Percentiles rank a stretch among this genome's conserved stretches.
These are phyloP conservation scores for Chondrilla cf. caribensis DNA, from an alignment of 37 sponge, comb jelly and placozoan species.

Conservation along the genomic window DNA sequence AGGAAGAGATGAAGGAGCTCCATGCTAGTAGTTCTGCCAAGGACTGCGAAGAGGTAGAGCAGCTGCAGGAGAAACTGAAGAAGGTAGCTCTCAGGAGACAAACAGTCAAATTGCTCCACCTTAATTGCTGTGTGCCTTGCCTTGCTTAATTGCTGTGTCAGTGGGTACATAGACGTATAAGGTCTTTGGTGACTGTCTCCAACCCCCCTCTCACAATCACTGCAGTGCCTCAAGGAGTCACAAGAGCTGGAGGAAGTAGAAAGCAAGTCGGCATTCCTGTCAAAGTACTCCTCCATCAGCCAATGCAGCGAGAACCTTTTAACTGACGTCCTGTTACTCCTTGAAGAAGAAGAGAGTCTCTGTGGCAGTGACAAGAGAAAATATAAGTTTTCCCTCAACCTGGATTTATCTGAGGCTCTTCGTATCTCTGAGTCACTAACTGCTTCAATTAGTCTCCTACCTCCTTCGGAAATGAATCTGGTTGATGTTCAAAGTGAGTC, in stretches of 20 bases:
- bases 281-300: constrained; percentile 17
- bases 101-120: neutral
- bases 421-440: too few relatives aligned
- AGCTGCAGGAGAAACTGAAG: neutral
- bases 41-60: neutral
- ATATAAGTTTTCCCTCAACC: too few relatives aligned
- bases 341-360: neutral
- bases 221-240: constrained; percentile 1
- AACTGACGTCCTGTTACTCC: neutral
- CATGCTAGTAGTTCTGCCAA: neutral
- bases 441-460: too few relatives aligned
- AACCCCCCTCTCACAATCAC: neutral
- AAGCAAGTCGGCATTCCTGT: neutral
- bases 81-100: neutral
- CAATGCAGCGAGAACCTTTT: neutral
- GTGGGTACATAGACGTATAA: too few relatives aligned
- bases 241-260: neutral
- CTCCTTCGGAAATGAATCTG: too few relatives aligned
- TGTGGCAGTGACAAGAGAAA: too few relatives aligned
- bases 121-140: neutral
- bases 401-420: too few relatives aligned
- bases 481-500: too few relatives aligned
- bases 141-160: too few relatives aligned
- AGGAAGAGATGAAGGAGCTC: neutral
- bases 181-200: too few relatives aligned